Evolutionary conservation across 2,797 vertebrate genomes (phyloP).

Genomic region (Myotis myotis): DNA sequence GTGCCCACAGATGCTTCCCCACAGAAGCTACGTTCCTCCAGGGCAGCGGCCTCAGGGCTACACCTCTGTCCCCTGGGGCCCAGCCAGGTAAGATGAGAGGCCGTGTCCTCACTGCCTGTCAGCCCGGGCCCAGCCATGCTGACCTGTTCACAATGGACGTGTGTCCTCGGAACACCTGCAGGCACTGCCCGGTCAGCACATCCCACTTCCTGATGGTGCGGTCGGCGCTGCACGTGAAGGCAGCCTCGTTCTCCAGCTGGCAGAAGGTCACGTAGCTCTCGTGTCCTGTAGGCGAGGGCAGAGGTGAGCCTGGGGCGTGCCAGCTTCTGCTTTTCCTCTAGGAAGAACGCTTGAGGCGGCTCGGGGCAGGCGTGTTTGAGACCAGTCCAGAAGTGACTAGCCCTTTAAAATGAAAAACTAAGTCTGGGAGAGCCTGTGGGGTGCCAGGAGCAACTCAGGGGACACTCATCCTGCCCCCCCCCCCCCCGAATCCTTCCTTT

Average conservation of each 20-base stretch:
- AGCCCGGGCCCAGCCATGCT: neutral
- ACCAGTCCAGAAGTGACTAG: neutral
- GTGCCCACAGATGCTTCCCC: rapidly evolving
- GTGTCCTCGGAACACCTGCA: conserved; percentile 87
- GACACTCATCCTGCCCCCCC: neutral
- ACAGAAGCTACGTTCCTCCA: neutral
- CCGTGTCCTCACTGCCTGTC: neutral
- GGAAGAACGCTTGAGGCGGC: neutral
- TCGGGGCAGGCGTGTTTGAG: rapidly evolving
- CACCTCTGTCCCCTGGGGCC: neutral
- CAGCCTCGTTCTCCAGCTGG: conserved; percentile 86
- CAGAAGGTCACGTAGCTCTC: conserved; percentile 89
- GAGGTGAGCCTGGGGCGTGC: rapidly evolving
- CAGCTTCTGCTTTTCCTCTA: neutral
- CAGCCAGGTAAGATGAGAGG: rapidly evolving
- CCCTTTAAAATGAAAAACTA: neutral
- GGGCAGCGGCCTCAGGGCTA: neutral
- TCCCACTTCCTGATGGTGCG: conserved; percentile 88
- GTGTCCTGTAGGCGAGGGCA: conserved; percentile 78
- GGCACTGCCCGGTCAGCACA: conserved; percentile 84
- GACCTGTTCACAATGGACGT: conserved; percentile 89
- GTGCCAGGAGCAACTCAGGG: neutral
- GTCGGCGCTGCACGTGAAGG: conserved; percentile 88
- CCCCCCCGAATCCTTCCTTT: neutral
- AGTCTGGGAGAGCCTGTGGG: neutral